A percentile compares a stretch with the other conserved stretches of the same genome.
Conservation (phyloP, 2,113 vertebrate species). For the Acrocephalus kingi region DNA sequence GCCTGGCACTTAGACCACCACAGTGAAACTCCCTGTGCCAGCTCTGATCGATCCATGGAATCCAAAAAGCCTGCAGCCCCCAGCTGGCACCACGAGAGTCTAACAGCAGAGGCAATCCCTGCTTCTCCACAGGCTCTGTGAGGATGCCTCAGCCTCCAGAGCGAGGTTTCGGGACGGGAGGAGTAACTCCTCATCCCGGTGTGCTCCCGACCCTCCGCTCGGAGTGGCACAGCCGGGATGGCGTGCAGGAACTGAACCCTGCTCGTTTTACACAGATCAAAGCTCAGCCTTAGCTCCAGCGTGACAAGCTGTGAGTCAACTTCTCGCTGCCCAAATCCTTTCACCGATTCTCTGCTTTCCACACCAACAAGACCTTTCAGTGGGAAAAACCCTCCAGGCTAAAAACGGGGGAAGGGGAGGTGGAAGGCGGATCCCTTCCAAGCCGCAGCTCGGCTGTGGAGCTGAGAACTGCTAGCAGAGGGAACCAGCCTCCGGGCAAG, state of each 20-base stretch:
- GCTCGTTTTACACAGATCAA: neutral
- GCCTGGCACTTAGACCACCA: fast-evolving
- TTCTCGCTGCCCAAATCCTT: neutral
- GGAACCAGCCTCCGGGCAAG: neutral
- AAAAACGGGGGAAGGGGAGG: neutral
- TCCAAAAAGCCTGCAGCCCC: neutral
- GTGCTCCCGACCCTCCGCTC: fast-evolving
- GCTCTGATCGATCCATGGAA: fast-evolving
- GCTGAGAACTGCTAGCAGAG: neutral
- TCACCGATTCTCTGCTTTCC: neutral
- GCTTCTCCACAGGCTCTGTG: neutral
- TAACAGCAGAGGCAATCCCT: neutral
- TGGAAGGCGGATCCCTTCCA: neutral
- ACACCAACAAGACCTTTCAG: neutral
- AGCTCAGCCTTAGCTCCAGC: neutral
- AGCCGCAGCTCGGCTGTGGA: neutral
- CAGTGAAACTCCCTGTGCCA: neutral
- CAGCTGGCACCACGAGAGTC: fast-evolving
- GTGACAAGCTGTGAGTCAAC: neutral
- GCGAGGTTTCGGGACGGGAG: fast-evolving
- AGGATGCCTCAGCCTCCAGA: neutral
- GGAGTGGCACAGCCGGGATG: fast-evolving
- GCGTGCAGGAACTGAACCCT: neutral
- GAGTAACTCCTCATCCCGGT: fast-evolving
- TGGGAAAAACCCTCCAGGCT: neutral